Percentiles rank a stretch among this genome's conserved stretches.
phyloP scores from a whole-genome alignment of 2,888 invertebrate genomes.

The Endotricha flammealis region DNA sequence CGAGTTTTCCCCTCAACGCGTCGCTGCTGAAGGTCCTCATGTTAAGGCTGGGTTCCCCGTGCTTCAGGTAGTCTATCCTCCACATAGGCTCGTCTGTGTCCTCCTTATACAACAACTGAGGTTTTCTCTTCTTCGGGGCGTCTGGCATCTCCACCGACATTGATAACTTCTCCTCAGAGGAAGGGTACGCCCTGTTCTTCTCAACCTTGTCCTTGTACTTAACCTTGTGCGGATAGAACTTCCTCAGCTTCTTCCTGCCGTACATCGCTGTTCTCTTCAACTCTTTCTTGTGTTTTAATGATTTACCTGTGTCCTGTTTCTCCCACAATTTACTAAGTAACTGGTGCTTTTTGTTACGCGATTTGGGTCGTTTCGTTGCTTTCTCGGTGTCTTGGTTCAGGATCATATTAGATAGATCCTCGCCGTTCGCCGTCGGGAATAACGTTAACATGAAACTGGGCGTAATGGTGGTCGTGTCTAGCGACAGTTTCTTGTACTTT shows the following conservation, averaged over 20 bases:
- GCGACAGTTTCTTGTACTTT: slow-evolving; percentile 40
- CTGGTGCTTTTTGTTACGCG: slow-evolving; percentile 18
- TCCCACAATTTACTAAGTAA: slow-evolving; percentile 21
- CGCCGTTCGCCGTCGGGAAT: slow-evolving; percentile 51
- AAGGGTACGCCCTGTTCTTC: too few relatives aligned
- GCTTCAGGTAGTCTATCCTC: slow-evolving; percentile 66
- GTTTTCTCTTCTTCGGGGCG: slow-evolving; percentile 28
- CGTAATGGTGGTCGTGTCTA: slow-evolving; percentile 37
- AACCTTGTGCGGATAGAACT: slow-evolving; percentile 67
- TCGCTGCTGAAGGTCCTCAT: slow-evolving; percentile 38
- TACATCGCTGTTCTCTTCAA: slow-evolving; percentile 31
- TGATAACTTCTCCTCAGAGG: slow-evolving; percentile 51
- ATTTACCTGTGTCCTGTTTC: slow-evolving; percentile 20
- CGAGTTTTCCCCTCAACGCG: slow-evolving; percentile 40
- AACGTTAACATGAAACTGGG: slow-evolving; percentile 36
- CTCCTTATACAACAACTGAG: slow-evolving; percentile 34
- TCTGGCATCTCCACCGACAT: slow-evolving; percentile 56
- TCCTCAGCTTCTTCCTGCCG: slow-evolving; percentile 52
- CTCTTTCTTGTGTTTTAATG: slow-evolving; percentile 24
- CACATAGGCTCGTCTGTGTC: slow-evolving; percentile 47
- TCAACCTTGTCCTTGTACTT: slow-evolving; percentile 51
- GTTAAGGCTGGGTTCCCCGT: slow-evolving; percentile 52
- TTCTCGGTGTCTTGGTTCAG: slow-evolving; percentile 33
- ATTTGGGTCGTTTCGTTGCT: slow-evolving; percentile 19
- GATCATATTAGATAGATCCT: slow-evolving; percentile 50